Evolutionary conservation across 1,140 invertebrate genomes (phyloP).

Genomic region (Drosophila nikananu): DNA sequence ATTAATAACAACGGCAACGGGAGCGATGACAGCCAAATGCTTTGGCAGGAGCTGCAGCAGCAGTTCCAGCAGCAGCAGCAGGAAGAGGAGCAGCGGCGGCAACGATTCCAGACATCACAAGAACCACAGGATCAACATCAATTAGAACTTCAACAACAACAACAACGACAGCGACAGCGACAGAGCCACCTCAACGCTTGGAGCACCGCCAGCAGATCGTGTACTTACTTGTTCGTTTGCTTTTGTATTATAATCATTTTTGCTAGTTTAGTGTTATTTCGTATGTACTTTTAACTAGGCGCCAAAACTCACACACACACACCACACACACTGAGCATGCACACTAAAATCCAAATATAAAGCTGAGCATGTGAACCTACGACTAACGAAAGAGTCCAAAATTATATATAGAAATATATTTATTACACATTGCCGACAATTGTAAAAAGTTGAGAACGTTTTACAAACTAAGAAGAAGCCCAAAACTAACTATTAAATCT

Average conservation of each 20-base stretch:
- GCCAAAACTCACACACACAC: conserved; percentile 43
- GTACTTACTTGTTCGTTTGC: conserved; percentile 84
- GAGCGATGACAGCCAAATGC: conserved; percentile 52
- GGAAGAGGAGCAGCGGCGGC: conserved; percentile 34
- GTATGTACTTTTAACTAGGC: conserved; percentile 76
- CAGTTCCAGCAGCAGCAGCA: conserved; percentile 45
- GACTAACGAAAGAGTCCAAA: conserved; percentile 47
- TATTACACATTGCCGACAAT: conserved; percentile 59
- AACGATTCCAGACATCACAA: conserved; percentile 41
- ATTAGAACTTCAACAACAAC: conserved; percentile 24
- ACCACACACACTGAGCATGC: conserved; percentile 7
- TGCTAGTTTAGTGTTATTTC: conserved; percentile 81
- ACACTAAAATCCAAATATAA: conserved; percentile 39
- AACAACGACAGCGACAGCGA: conserved; percentile 31
- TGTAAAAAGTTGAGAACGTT: conserved; percentile 72
- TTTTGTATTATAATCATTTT: conserved; percentile 84
- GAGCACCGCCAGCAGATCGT: conserved; percentile 76
- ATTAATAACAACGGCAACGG: conserved; percentile 88
- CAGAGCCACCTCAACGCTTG: conserved; percentile 52
- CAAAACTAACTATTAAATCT: conserved; percentile 49
- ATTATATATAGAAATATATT: conserved; percentile 49
- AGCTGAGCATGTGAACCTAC: conserved; percentile 38
- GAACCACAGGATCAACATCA: conserved; percentile 32
- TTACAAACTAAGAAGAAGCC: conserved; percentile 50
- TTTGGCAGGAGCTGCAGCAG: conserved; percentile 67